A percentile compares a stretch with the other conserved stretches of the same genome.
These are phyloP conservation scores for Cosmopolites sordidus DNA, from an alignment of 2,888 invertebrate species.

Conservation along the genomic window DNA sequence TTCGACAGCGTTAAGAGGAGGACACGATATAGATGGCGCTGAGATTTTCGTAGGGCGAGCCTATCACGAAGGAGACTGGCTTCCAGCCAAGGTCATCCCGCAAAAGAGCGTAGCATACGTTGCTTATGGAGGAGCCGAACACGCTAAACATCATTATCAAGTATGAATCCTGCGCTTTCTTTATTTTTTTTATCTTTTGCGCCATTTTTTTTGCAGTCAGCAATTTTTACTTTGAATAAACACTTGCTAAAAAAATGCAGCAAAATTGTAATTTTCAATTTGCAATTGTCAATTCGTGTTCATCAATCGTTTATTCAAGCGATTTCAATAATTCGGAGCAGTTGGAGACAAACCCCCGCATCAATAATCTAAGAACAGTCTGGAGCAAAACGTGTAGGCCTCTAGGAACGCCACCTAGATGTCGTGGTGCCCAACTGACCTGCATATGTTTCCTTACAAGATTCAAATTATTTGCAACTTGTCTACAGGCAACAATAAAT, in stretches of 20 bases:
- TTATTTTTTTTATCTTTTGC: not conserved
- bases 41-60: slow-evolving; percentile 71
- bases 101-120: slow-evolving; percentile 63
- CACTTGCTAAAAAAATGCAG: not conserved
- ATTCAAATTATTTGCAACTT: no score
- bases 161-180: no score
- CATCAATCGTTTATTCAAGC: no score
- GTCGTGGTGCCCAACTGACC: no score
- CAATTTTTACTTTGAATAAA: not conserved
- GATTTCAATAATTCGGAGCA: no score
- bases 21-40: slow-evolving; percentile 66
- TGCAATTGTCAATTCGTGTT: no score
- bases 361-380: no score
- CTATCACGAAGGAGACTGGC: slow-evolving; percentile 59
- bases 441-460: no score
- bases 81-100: slow-evolving; percentile 66
- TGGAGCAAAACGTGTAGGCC: no score
- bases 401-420: no score
- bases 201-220: not conserved
- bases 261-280: not conserved
- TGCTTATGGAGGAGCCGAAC: slow-evolving; percentile 59
- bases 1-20: slow-evolving; percentile 55
- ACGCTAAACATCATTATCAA: slow-evolving; percentile 57
- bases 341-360: no score
- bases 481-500: no score